phyloP scores from a whole-genome alignment of 2,888 invertebrate genomes.

The Alloscopus bannaensis region DNA sequence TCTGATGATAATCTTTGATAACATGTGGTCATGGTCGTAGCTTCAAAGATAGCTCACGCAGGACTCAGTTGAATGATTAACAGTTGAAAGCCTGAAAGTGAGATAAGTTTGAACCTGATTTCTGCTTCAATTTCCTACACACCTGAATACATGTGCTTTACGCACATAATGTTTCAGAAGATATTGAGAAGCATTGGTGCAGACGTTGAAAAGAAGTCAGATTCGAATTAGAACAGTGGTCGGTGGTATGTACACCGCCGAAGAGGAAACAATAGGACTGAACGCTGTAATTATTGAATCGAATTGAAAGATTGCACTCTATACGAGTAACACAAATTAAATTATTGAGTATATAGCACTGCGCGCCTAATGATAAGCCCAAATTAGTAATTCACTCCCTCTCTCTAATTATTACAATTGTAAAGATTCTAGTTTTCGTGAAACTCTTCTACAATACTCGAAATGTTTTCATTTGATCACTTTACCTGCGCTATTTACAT shows the following conservation, averaged over 20 bases:
- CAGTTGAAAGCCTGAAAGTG: background rate
- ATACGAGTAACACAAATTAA: background rate
- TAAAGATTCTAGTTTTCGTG: background rate
- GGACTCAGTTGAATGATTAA: background rate
- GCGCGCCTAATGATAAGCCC: background rate
- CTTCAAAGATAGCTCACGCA: constrained; percentile 3
- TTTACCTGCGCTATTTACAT: background rate
- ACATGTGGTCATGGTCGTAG: constrained; percentile 46
- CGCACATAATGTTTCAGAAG: background rate
- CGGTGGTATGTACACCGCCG: no score
- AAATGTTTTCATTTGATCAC: background rate
- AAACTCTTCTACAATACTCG: background rate
- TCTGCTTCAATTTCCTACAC: background rate
- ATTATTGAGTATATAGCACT: background rate
- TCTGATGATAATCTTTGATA: constrained; percentile 26
- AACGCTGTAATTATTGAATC: background rate
- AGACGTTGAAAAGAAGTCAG: background rate
- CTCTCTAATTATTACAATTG: background rate
- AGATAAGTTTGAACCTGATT: background rate
- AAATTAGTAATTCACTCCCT: background rate
- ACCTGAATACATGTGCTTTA: no score
- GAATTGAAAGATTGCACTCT: background rate
- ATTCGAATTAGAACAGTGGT: no score
- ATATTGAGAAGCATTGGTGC: background rate
- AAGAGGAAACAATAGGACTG: background rate